Evolutionary conservation across 2,797 vertebrate species (phyloP), one percentile per base, ranked within the genome.

Genomic region (Enteromius unitaeniatus): DNA sequence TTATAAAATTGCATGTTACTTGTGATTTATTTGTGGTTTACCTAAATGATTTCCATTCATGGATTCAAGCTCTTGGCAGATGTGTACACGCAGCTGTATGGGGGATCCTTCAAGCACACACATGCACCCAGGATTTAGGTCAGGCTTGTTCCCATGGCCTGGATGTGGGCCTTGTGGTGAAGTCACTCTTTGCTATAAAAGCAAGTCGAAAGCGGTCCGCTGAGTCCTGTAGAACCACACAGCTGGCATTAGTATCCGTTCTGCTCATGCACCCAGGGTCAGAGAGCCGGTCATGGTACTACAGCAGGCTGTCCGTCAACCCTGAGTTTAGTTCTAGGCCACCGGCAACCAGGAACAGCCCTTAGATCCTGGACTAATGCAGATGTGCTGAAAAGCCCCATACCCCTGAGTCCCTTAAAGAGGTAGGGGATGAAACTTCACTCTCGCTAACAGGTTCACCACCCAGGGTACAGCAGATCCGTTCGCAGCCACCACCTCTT

Each of bases 361-460:
- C 83, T 70, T 45, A 86, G 74, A 85, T 83, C 23, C 81, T 53
- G 19, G 42, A 79, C 81, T 88, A 88, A 93, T 94, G 89, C 90
- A 91, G 90, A 92, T 85, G 90, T 93, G 92, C 89, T 89, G 87
- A 94, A 90, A 91, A 89, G 87, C 87, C 86, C 81, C 72, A 81
- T 79, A 81, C 87, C 87, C 88, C 79, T 51, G 85, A 88, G 89
- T 86, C 73, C 83, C 69, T 82, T 86, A 86, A 89, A 88, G 74
- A 88, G 81, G 79, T 62, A 84, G 79, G 80, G 81, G 88, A 86
- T 85, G 82, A 88, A 82, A 85, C 84, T 81, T 80, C 74, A 82
- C 87, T 87, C 81, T 84, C 58, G 81, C 88, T 86, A 87, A 89
- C 85, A 86, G 86, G 85, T 87, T 79, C 82, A 84, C 86, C 85